Conservation (phyloP, 2,113 vertebrate species). For the Barnardius zonarius region DNA sequence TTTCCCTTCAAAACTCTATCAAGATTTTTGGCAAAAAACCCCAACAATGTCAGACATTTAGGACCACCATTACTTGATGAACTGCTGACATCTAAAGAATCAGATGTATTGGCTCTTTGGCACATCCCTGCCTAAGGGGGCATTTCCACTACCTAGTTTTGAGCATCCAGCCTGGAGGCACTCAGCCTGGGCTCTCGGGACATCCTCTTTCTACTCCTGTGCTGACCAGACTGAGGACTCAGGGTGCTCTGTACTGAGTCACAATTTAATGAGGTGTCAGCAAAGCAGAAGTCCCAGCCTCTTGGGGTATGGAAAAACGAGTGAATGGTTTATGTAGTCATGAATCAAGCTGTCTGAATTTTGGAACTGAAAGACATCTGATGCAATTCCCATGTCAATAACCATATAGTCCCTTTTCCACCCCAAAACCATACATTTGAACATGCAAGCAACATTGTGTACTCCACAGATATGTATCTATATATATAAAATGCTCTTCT, state of each 20-base stretch:
- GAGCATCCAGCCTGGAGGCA: not conserved
- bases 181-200: not conserved
- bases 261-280: not conserved
- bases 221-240: not conserved
- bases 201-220: not conserved
- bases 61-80: not conserved
- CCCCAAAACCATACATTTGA: not conserved
- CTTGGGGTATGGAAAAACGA: not conserved
- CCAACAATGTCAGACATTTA: not conserved
- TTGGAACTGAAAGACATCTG: not conserved
- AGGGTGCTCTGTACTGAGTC: not conserved
- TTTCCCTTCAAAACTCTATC: not conserved
- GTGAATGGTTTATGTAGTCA: not conserved
- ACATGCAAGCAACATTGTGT: not conserved
- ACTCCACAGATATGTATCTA: not conserved
- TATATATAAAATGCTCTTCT: not conserved
- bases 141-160: not conserved
- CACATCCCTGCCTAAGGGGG: not conserved
- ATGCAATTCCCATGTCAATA: not conserved
- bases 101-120: not conserved
- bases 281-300: not conserved
- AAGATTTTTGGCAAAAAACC: not conserved
- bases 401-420: not conserved
- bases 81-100: not conserved
- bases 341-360: not conserved